phyloP scores from a whole-genome alignment of 2,797 vertebrate genomes.

The Valencia hispanica region DNA sequence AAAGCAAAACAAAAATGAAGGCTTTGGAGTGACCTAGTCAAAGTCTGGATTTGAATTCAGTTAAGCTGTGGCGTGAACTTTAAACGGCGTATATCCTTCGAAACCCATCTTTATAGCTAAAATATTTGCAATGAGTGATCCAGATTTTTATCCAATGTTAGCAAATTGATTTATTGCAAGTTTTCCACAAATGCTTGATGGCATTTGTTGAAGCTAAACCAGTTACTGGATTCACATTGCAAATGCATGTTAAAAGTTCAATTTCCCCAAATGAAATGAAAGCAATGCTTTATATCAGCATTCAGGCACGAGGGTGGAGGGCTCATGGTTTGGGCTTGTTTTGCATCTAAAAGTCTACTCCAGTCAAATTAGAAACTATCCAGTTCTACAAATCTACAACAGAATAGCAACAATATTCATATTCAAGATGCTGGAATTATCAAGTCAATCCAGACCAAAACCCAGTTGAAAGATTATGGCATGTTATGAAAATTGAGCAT shows the following conservation, averaged over 20 bases:
- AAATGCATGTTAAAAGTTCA: background rate
- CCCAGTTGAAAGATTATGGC: background rate
- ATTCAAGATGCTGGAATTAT: background rate
- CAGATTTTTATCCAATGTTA: background rate
- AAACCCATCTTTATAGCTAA: background rate
- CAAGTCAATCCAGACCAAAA: background rate
- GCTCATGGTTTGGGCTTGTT: background rate
- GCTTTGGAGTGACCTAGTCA: background rate
- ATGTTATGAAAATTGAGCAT: background rate
- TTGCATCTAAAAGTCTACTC: too few relatives aligned
- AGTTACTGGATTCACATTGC: background rate
- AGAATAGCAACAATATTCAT: too few relatives aligned
- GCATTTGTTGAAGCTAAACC: background rate
- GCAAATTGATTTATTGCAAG: background rate
- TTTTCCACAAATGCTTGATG: background rate
- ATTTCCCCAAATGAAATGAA: background rate
- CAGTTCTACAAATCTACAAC: too few relatives aligned
- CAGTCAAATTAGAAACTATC: too few relatives aligned
- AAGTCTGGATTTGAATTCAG: background rate
- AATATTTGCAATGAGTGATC: too few relatives aligned
- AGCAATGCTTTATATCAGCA: background rate
- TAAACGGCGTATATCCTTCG: background rate
- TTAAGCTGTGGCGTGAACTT: background rate
- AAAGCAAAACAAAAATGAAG: too few relatives aligned
- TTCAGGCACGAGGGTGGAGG: background rate